A percentile compares a stretch with the other conserved stretches of the same genome.
These are phyloP conservation scores for Cephus spinipes DNA, from an alignment of 2,888 invertebrate genomes.

Conservation along the genomic window DNA sequence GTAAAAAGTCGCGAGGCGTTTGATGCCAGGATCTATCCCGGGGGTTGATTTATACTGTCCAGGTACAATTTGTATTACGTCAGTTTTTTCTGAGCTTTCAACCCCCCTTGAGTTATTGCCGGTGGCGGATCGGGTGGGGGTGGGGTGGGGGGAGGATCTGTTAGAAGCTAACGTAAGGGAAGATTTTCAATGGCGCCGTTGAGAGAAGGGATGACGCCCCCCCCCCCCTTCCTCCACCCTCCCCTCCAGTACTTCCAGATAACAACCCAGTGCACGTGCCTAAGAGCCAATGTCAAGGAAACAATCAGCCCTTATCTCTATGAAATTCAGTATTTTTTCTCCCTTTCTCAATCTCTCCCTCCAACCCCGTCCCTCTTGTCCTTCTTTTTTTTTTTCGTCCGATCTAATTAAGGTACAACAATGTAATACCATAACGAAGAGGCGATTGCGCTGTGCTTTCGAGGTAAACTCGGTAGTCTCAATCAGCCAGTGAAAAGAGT, in stretches of 20 bases:
- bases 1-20: no score
- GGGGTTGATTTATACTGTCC: slow-evolving; percentile 57
- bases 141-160: not conserved
- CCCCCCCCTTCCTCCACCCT: slow-evolving; percentile 15
- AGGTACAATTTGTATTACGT: slow-evolving; percentile 61
- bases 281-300: not conserved
- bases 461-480: no score
- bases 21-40: not conserved
- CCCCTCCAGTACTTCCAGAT: slow-evolving; percentile 14
- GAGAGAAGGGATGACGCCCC: slow-evolving; percentile 8
- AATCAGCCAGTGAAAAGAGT: no score
- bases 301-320: slow-evolving; percentile 5
- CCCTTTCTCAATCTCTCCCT: no score
- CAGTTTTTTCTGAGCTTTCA: slow-evolving; percentile 51
- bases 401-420: no score
- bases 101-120: slow-evolving; percentile 54
- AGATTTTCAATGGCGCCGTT: no score
- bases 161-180: slow-evolving; percentile 13
- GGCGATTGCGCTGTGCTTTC: no score
- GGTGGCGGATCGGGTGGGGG: slow-evolving; percentile 2
- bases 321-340: no score
- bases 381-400: no score
- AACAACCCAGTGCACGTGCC: not conserved
- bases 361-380: no score
- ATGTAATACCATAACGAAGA: no score